Base-by-base conservation (phyloP, 64 coral and sea anemone species). In the Actinia tenebrosa region DNA sequence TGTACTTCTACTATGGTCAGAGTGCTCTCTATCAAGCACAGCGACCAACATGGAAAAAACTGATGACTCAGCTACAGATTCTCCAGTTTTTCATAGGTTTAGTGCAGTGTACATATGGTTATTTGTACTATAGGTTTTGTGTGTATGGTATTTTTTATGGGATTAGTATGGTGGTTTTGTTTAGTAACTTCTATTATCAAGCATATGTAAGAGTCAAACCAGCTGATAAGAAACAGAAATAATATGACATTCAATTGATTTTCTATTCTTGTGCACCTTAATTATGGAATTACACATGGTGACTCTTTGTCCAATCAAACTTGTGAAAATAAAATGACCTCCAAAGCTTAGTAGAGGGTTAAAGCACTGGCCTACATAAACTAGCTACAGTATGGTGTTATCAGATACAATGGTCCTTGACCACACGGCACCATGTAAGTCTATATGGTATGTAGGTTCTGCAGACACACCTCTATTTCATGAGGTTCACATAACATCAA, bases 1-100 rank as follows among this genome's bases (percentile, higher is more conserved):
- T 96, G 2, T 96, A 96, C 26, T 59, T 93, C 56, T 96, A 96
- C 37, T 96, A 96, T 55, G 94, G 91, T 27, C 94, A 96, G 26
- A 84, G 91, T 13, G 94, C 94, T 0, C 86, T 96, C 5, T 80
- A 90, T 18, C 94, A 90, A 0, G 53, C 69, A 10, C 91, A 96
- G 47, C 56, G 94, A 27, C 94, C 94, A 6, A 56, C 79, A 20
- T 96, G 94, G 94, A 96, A 93, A 46, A 64, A 56, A 26, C 80
- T 58, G 13, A 83, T 96, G 56, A 96, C 94, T 15, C 84, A 96
- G 69, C 84, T 96, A 17, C 94, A 96, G 46, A 60, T 96, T 3
- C 45, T 84, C 44, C 94, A 96, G 44, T 96, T 96, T 84, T 43
- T 93, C 0, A 78, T 96, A 15, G 94, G 94, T 16, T 42, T 96